Evolutionary conservation across 2,797 vertebrate genomes (phyloP).

Genomic region (Acanthis flammea): DNA sequence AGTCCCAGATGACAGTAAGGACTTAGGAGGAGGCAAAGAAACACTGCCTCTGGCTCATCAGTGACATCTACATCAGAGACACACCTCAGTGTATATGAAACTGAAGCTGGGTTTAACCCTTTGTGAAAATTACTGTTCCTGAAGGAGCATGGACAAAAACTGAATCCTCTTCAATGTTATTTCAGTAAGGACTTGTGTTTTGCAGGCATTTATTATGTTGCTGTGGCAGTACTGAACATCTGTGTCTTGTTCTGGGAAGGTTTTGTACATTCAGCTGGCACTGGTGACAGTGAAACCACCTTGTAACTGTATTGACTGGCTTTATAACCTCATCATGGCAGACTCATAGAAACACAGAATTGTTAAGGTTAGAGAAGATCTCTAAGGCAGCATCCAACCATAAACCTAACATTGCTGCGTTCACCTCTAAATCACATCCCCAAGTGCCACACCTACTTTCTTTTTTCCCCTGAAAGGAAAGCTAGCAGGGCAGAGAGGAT

Average conservation of each 20-base stretch:
- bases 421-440: neutral
- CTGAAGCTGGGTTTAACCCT: neutral
- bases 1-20: neutral
- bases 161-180: neutral
- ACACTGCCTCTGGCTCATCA: neutral
- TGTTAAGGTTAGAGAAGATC: neutral
- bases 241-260: neutral
- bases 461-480: neutral
- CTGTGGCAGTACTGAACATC: neutral
- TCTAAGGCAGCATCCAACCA: neutral
- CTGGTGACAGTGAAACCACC: neutral
- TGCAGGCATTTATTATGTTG: neutral
- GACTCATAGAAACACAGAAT: neutral
- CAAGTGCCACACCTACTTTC: neutral
- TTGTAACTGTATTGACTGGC: neutral
- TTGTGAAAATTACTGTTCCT: neutral
- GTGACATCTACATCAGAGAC: neutral
- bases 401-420: neutral
- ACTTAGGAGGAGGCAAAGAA: neutral
- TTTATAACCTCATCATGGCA: neutral
- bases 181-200: neutral
- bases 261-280: neutral
- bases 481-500: neutral
- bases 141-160: neutral
- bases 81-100: neutral